Conservation (phyloP, 1,140 invertebrate genomes). For the Mesaphorura yosii region DNA sequence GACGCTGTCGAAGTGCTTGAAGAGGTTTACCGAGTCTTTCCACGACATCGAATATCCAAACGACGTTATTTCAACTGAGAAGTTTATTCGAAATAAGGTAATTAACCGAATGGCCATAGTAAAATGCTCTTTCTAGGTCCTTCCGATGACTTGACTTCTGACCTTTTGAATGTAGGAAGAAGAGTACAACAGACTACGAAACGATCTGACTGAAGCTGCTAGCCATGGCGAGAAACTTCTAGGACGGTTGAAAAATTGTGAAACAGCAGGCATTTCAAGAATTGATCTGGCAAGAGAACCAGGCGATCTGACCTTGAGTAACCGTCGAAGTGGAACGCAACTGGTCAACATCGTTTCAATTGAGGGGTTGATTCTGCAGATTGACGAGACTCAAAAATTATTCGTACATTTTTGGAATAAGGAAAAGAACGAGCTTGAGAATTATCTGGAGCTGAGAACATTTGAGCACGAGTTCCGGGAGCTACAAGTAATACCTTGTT, state of each 20-base stretch:
- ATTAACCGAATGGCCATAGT: constrained; percentile 7
- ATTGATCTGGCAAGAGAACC: too few relatives aligned
- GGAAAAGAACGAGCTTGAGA: constrained; percentile 73
- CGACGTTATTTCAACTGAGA: constrained; percentile 60
- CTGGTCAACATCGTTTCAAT: constrained; percentile 83
- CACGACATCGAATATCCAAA: constrained; percentile 68
- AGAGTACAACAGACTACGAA: constrained; percentile 56
- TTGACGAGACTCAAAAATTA: constrained; percentile 86
- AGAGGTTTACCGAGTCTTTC: constrained; percentile 71
- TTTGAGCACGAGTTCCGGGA: constrained; percentile 82
- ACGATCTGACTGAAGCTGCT: constrained; percentile 66
- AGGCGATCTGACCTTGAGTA: too few relatives aligned
- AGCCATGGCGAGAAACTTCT: constrained; percentile 73
- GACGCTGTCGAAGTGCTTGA: constrained; percentile 69
- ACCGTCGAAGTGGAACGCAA: constrained; percentile 32
- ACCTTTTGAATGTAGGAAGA: constrained; percentile 16
- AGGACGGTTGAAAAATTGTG: constrained; percentile 46
- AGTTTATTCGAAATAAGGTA: constrained; percentile 53
- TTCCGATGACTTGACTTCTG: too few relatives aligned
- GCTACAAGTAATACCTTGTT: constrained; percentile 44
- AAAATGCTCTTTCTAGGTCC: background rate
- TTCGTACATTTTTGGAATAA: constrained; percentile 89
- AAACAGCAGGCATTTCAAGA: background rate
- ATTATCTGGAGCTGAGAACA: constrained; percentile 74
- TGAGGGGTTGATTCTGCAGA: constrained; percentile 81